phyloP scores from a whole-genome alignment of 2,797 vertebrate species.

The Liasis olivaceus region DNA sequence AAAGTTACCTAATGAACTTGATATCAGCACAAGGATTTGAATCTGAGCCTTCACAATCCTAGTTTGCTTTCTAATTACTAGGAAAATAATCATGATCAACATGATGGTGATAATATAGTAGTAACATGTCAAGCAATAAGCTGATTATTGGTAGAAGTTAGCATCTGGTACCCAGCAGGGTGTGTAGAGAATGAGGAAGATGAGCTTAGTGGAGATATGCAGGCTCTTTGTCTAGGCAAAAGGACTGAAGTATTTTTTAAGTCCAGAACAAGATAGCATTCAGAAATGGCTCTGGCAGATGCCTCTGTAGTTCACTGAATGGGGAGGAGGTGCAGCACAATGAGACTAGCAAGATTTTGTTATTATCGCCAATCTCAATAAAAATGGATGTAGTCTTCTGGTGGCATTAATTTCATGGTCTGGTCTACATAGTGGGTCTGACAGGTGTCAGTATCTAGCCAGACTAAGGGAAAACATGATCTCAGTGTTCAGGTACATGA shows the following conservation, averaged over 20 bases:
- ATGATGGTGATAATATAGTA: not conserved
- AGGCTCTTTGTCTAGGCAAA: not conserved
- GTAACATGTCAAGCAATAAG: not conserved
- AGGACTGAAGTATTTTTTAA: not conserved
- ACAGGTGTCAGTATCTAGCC: not conserved
- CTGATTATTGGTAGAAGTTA: not conserved
- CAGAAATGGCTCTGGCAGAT: not conserved
- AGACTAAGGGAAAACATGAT: not conserved
- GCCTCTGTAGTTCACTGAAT: not conserved
- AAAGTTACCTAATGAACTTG: not conserved
- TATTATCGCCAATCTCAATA: not conserved
- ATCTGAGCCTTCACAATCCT: not conserved
- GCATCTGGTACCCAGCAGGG: not conserved
- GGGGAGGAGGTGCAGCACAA: not conserved
- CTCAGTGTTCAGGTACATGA: not conserved
- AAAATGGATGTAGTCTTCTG: not conserved
- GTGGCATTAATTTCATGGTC: not conserved
- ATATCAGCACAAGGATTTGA: not conserved
- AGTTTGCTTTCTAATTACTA: not conserved
- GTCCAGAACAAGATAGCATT: not conserved
- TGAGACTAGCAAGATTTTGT: not conserved
- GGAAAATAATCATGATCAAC: not conserved
- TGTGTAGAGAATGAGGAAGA: not conserved
- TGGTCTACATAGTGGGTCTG: not conserved
- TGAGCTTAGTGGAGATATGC: not conserved